Evolutionary conservation across 1,140 invertebrate genomes (phyloP).

Genomic region (Maniola jurtina): DNA sequence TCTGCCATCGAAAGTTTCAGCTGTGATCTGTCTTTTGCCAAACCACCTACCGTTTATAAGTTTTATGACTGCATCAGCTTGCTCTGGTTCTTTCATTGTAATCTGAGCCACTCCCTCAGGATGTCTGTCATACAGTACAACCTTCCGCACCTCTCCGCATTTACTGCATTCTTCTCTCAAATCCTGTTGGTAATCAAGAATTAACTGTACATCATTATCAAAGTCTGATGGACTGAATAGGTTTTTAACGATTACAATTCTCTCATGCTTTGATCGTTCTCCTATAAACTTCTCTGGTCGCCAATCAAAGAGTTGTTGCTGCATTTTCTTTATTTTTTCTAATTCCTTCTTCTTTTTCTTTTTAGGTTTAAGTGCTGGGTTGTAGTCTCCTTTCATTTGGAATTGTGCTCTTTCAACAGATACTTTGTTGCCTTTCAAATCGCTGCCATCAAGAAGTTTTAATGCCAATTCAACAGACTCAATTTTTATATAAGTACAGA

Average conservation of each 20-base stretch:
- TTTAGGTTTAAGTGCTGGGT: conserved; percentile 96
- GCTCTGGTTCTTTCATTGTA: conserved; percentile 93
- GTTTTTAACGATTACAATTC: conserved; percentile 96
- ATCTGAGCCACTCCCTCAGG: conserved; percentile 96
- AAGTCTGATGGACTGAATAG: conserved; percentile 95
- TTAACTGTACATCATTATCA: conserved; percentile 91
- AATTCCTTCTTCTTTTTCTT: conserved; percentile 94
- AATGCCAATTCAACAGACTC: conserved; percentile 97
- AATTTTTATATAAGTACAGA: conserved; percentile 98
- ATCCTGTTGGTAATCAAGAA: conserved; percentile 95
- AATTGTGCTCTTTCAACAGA: conserved; percentile 97
- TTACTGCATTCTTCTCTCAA: conserved; percentile 93
- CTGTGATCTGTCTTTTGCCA: conserved; percentile 89
- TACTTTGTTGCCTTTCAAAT: conserved; percentile 88
- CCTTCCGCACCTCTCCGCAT: conserved; percentile 95
- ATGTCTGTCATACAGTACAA: conserved; percentile 95
- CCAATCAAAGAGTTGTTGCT: conserved; percentile 98
- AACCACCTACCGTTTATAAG: conserved; percentile 96
- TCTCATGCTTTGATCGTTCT: conserved; percentile 92
- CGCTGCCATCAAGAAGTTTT: conserved; percentile 94
- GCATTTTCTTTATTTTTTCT: conserved; percentile 94
- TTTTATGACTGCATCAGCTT: conserved; percentile 93
- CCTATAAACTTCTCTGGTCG: conserved; percentile 93
- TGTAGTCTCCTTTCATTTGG: conserved; percentile 96
- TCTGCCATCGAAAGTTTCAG: conserved; percentile 96